phyloP scores from a whole-genome alignment of 2,797 vertebrate species.

The Typhlichthys eigenmanni region DNA sequence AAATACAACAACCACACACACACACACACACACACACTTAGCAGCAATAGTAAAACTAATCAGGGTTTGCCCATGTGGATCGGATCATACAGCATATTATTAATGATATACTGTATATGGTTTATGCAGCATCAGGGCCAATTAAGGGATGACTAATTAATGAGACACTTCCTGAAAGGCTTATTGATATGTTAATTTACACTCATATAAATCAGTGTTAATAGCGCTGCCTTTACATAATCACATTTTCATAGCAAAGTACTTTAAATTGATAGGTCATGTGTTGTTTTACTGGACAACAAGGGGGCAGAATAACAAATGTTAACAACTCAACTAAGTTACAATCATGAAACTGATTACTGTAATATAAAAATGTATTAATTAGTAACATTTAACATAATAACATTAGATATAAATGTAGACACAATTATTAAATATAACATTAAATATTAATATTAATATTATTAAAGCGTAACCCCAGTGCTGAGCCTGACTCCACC shows the following conservation, averaged over 20 bases:
- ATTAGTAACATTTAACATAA: too few species aligned
- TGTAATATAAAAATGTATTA: too few species aligned
- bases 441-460: neutral
- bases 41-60: constrained; percentile 47
- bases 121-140: constrained; percentile 55
- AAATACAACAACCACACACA: neutral
- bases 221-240: constrained; percentile 50
- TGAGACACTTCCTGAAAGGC: constrained; percentile 71
- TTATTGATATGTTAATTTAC: constrained; percentile 71
- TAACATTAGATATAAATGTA: too few species aligned
- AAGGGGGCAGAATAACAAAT: too few species aligned
- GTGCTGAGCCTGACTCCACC: neutral
- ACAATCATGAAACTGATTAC: neutral
- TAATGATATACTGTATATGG: constrained; percentile 43
- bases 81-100: constrained; percentile 41
- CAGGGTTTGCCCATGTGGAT: constrained; percentile 34
- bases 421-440: neutral
- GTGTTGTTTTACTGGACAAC: constrained; percentile 15
- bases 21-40: neutral
- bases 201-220: constrained; percentile 66
- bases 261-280: constrained; percentile 41
- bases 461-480: neutral
- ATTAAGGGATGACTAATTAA: constrained; percentile 75
- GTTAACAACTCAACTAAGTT: neutral
- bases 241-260: constrained; percentile 44